Conservation (phyloP, 2,888 invertebrate species). For the Hirtodrosophila cameraria region DNA sequence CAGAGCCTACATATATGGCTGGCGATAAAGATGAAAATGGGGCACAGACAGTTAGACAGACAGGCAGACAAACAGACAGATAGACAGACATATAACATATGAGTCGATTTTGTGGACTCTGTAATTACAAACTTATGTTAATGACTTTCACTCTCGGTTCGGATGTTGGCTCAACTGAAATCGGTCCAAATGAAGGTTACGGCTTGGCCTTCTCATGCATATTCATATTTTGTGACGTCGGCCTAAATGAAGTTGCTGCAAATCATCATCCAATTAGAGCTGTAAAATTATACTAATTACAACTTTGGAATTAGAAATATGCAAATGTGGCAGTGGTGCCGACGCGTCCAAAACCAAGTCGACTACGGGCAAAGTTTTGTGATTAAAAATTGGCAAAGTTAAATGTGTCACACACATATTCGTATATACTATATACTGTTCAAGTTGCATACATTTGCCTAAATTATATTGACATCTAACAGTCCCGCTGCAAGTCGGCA, state of each 20-base stretch:
- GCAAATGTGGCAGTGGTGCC: conserved; percentile 55
- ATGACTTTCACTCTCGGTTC: conserved; percentile 72
- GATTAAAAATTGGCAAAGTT: conserved; percentile 72
- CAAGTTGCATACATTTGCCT: conserved; percentile 72
- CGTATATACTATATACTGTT: conserved; percentile 2
- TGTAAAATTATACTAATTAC: conserved; percentile 79
- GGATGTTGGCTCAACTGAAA: not conserved
- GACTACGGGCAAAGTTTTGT: conserved; percentile 60
- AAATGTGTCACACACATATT: conserved; percentile 42
- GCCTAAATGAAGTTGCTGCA: conserved; percentile 69
- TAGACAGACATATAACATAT: conserved; percentile 26
- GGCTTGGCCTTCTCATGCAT: conserved; percentile 45
- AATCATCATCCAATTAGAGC: conserved; percentile 79
- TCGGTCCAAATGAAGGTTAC: conserved; percentile 60
- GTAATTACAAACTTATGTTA: conserved; percentile 67
- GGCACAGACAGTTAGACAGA: not conserved
- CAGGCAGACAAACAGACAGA: conserved; percentile 8
- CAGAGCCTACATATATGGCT: not conserved
- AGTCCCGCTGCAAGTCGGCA: conserved; percentile 60
- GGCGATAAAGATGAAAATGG: conserved; percentile 23
- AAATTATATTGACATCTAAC: conserved; percentile 74
- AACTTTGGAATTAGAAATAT: conserved; percentile 79
- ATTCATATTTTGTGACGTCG: conserved; percentile 27
- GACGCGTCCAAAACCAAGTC: conserved; percentile 25
- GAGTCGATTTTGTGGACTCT: conserved; percentile 28